Conservation (phyloP, 1,140 invertebrate species). For the Drosophila gunungcola region DNA sequence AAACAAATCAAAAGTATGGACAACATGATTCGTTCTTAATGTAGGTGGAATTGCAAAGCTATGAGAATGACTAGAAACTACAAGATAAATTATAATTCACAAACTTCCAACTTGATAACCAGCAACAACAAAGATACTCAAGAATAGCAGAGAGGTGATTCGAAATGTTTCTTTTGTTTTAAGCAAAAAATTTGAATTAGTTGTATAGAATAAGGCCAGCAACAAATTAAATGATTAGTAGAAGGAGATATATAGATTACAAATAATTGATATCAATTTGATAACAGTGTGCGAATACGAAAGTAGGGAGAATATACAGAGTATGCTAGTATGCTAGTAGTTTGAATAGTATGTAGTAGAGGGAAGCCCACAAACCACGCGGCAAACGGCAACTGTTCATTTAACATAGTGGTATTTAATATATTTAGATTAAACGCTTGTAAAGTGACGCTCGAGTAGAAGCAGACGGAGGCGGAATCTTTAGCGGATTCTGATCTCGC, state of each 20-base stretch:
- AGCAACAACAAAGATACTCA: constrained; percentile 32
- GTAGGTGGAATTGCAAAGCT: background rate
- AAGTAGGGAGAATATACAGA: constrained; percentile 46
- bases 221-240: constrained; percentile 73
- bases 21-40: background rate
- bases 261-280: constrained; percentile 55
- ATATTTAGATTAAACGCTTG: constrained; percentile 65
- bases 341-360: constrained; percentile 8
- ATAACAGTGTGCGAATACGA: constrained; percentile 60
- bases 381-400: constrained; percentile 71
- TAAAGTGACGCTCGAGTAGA: constrained; percentile 23
- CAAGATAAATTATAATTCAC: constrained; percentile 31
- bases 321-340: constrained; percentile 42
- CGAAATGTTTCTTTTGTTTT: constrained; percentile 30
- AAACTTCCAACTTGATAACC: constrained; percentile 32
- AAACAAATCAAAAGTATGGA: background rate
- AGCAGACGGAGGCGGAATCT: constrained; percentile 28
- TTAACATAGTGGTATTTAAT: constrained; percentile 84
- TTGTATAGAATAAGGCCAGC: constrained; percentile 45
- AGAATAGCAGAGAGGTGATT: constrained; percentile 34
- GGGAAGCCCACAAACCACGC: constrained; percentile 78
- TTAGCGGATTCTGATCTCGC: constrained; percentile 22
- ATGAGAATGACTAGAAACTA: constrained; percentile 28
- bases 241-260: constrained; percentile 54
- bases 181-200: constrained; percentile 71